These are phyloP conservation scores for Macroramphosus scolopax DNA, from an alignment of 2,797 vertebrate species.

Conservation along the genomic window DNA sequence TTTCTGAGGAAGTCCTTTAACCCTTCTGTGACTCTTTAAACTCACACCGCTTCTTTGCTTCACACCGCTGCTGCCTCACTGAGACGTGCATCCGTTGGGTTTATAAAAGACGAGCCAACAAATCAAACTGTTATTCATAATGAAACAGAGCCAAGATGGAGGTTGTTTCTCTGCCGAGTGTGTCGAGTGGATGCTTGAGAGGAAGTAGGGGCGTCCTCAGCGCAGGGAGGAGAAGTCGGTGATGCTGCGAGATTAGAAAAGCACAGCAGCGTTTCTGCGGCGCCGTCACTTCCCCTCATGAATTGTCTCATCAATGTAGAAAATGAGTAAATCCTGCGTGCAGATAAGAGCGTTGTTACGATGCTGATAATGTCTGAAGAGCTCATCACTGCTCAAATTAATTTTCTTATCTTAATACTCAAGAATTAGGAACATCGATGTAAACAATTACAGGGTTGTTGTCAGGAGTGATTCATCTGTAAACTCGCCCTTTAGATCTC, in stretches of 20 bases:
- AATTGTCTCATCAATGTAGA: slow-evolving; percentile 5
- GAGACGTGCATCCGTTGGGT: background rate
- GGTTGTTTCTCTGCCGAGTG: background rate
- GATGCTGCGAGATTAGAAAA: slow-evolving; percentile 43
- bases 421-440: too few species aligned
- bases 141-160: background rate
- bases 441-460: too few species aligned
- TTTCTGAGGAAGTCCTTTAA: slow-evolving; percentile 63
- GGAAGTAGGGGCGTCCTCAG: slow-evolving; percentile 56
- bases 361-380: background rate
- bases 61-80: slow-evolving; percentile 13
- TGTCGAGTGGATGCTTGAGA: slow-evolving; percentile 29
- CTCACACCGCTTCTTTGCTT: slow-evolving; percentile 13
- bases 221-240: slow-evolving; percentile 33
- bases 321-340: too few species aligned
- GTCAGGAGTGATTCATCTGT: too few species aligned
- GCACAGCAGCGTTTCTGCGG: too few species aligned
- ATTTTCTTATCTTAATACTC: too few species aligned
- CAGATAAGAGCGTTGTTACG: background rate
- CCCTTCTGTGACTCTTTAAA: slow-evolving; percentile 47
- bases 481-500: too few species aligned
- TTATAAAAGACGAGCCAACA: slow-evolving; percentile 5
- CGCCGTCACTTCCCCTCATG: slow-evolving; percentile 9
- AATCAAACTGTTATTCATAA: background rate
- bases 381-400: too few species aligned